Base-by-base conservation (phyloP, 2,797 vertebrate genomes). In the Kryptolebias ocellatus region DNA sequence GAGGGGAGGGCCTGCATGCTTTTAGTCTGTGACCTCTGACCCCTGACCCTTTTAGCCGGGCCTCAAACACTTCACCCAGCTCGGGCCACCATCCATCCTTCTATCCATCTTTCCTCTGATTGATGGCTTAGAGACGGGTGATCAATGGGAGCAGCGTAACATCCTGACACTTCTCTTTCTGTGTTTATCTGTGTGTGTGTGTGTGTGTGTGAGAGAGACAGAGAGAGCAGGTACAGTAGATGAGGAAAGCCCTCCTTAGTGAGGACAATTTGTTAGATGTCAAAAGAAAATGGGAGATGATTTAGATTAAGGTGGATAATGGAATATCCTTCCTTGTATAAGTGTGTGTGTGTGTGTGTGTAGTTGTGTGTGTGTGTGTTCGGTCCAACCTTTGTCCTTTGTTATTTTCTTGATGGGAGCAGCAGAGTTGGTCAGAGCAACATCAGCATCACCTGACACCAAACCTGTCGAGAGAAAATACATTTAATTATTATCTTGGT, bases 341-440 rank as follows among this genome's bases (percentile, higher is more conserved):
- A 54, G 60, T 65, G 49, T 53, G 58, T 56, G 57, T 55, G 47
- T 45, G 52, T 37, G 67, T 50, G 44, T 34, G 49, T 50, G 57
- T 60, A 53, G 28, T 27, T 53, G 64, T 64, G 64, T 39, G 54
- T 63, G 68, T 45, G 72, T 66, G 70, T 72, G 72, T 83, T 83
- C 39, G 78, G 67, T 72, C 85, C 89, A 93, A 96, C 96, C 95
- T 95, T 96, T 96, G 83, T 96, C 94, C 79, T 95, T 96, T 68
- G 92, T 92, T 67, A 95, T 92, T 88, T 95, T 97, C 93, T 96
- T 96, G 89, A 95, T 90, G 85, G 89, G 94, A 78, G 92, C 86
- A 83, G 93, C 93, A 61, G 92, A 92, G 81, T 95, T 95, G 89
- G 90, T 84, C 83, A 94, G 84, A 2, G 72, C 72, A 55, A 87